Evolutionary conservation across 2,888 invertebrate genomes (phyloP).

Genomic region (Molorchus minor): DNA sequence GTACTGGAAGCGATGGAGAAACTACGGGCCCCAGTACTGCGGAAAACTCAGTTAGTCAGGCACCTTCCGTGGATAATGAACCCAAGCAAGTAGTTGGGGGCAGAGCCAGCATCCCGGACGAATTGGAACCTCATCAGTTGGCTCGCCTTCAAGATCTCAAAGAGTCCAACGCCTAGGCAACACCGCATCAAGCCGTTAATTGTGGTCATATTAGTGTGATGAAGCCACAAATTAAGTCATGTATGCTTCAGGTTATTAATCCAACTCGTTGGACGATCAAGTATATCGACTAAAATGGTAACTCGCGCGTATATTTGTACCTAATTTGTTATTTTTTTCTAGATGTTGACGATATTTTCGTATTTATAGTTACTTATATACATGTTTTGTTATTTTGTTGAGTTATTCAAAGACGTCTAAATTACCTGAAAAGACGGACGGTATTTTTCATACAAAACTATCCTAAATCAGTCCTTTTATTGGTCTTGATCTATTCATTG

Average conservation of each 20-base stretch:
- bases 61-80: conserved; percentile 50
- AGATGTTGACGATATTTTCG: conserved; percentile 42
- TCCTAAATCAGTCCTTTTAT: no score
- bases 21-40: conserved; percentile 71
- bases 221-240: conserved; percentile 46
- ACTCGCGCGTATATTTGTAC: conserved; percentile 52
- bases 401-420: conserved; percentile 31
- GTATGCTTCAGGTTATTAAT: conserved; percentile 50
- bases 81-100: conserved; percentile 80
- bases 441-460: no score
- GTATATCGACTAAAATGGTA: conserved; percentile 34
- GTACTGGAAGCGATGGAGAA: conserved; percentile 72
- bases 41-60: conserved; percentile 69
- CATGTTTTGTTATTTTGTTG: not conserved
- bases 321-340: conserved; percentile 52
- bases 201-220: conserved; percentile 29
- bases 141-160: conserved; percentile 88
- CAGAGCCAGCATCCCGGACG: conserved; percentile 86
- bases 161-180: conserved; percentile 85
- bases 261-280: conserved; percentile 36
- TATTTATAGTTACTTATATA: conserved; percentile 28
- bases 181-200: conserved; percentile 43
- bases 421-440: conserved; percentile 33
- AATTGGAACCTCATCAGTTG: conserved; percentile 87
- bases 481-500: no score